Evolutionary conservation across 2,888 invertebrate species (phyloP).

Genomic region (Caenorhabditis becei): DNA sequence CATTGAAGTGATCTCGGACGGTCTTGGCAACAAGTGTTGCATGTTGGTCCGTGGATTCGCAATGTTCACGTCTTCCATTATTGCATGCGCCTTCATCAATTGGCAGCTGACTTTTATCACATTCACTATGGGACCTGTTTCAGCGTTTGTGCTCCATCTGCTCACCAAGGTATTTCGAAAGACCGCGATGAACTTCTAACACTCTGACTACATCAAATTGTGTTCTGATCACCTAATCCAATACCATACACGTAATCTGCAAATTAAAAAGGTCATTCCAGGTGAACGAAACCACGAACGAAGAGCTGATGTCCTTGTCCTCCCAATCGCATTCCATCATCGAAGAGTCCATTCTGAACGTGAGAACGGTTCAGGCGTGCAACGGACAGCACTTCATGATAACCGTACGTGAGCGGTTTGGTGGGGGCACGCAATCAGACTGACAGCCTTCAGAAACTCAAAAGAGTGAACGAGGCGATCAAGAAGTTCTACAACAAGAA

Average conservation of each 20-base stretch:
- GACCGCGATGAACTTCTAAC: too few relatives aligned
- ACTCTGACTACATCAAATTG: too few relatives aligned
- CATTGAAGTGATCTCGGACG: conserved; percentile 63
- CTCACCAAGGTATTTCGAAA: conserved; percentile 68
- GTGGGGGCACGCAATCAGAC: background rate
- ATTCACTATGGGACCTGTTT: conserved; percentile 67
- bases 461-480: conserved; percentile 39
- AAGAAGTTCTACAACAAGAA: conserved; percentile 49
- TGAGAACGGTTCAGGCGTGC: conserved; percentile 70
- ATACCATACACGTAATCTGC: background rate
- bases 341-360: conserved; percentile 69
- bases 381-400: conserved; percentile 70
- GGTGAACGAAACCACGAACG: conserved; percentile 48
- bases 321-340: conserved; percentile 61
- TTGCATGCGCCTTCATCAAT: conserved; percentile 65
- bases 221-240: too few relatives aligned
- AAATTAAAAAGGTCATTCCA: conserved; percentile 15
- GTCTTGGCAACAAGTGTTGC: conserved; percentile 67
- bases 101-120: conserved; percentile 68
- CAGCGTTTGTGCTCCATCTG: conserved; percentile 68
- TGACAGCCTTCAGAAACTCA: conserved; percentile 35
- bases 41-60: conserved; percentile 68
- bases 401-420: conserved; percentile 37
- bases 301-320: conserved; percentile 51
- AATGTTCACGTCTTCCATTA: conserved; percentile 67